phyloP scores from a whole-genome alignment of 2,888 invertebrate species.

The Anagyrus pseudococci region DNA sequence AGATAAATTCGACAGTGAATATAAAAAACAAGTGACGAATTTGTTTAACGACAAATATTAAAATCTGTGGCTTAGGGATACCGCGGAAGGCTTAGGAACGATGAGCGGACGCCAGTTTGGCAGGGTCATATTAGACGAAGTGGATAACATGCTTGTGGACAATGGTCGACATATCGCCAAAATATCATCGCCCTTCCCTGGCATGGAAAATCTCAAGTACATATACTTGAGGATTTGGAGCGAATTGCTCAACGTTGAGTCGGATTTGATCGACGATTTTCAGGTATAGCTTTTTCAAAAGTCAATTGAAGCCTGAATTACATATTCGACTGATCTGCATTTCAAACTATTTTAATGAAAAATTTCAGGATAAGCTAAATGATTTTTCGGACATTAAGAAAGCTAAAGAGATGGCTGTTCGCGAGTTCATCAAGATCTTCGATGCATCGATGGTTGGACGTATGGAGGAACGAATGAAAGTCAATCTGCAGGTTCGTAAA shows the following conservation, averaged over 20 bases:
- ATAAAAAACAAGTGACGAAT: background rate
- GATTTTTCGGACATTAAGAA: constrained; percentile 18
- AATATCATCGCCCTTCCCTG: constrained; percentile 54
- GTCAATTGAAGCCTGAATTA: no score
- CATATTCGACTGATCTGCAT: no score
- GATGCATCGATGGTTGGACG: constrained; percentile 36
- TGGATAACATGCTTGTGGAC: constrained; percentile 60
- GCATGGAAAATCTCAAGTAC: constrained; percentile 51
- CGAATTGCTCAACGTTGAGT: constrained; percentile 30
- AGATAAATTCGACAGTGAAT: background rate
- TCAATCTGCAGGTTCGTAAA: constrained; percentile 22
- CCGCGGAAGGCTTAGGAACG: constrained; percentile 52
- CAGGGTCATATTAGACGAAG: constrained; percentile 59
- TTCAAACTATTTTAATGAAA: no score
- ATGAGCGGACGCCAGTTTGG: constrained; percentile 46
- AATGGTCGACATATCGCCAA: constrained; percentile 56
- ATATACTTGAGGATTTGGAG: constrained; percentile 39
- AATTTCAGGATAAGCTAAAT: constrained; percentile 35
- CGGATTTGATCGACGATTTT: constrained; percentile 32
- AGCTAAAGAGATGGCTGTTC: constrained; percentile 35
- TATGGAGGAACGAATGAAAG: constrained; percentile 34
- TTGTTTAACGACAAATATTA: background rate
- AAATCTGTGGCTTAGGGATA: constrained; percentile 43
- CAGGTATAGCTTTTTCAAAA: no score
- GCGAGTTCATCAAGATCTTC: constrained; percentile 36